phyloP scores from a whole-genome alignment of 2,113 vertebrate genomes.

The Beaufortia kweichowensis region DNA sequence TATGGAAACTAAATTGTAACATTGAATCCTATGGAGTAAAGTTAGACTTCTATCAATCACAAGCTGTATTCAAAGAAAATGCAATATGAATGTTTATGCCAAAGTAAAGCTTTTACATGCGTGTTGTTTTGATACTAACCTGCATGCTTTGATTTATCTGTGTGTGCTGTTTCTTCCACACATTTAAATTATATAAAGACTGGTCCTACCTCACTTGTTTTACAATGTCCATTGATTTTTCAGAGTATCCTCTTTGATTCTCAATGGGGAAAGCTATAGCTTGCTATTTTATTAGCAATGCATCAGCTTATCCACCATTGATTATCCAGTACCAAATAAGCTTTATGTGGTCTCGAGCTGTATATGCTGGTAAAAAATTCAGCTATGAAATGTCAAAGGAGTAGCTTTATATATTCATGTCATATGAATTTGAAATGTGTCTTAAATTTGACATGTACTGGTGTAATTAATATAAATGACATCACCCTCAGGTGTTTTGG shows the following conservation, averaged over 20 bases:
- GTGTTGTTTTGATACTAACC: constrained; percentile 68
- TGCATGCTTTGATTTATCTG: constrained; percentile 67
- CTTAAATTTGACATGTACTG: constrained; percentile 7
- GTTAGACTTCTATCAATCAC: constrained; percentile 59
- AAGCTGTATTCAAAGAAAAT: constrained; percentile 71
- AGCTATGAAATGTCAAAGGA: too few species aligned
- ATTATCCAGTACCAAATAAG: too few species aligned
- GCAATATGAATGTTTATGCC: constrained; percentile 19
- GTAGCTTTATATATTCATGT: not conserved
- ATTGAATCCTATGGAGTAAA: not conserved
- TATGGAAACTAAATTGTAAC: constrained; percentile 6
- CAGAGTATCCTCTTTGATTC: not conserved
- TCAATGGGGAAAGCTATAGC: not conserved
- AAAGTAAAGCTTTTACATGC: constrained; percentile 47
- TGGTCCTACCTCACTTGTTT: not conserved
- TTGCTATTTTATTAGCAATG: constrained; percentile 7
- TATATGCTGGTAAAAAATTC: too few species aligned
- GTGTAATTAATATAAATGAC: not conserved
- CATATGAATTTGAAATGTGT: not conserved
- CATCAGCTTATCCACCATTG: not conserved
- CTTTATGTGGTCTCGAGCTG: too few species aligned
- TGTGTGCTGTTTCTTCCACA: constrained; percentile 25
- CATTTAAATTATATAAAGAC: not conserved
- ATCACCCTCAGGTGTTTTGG: not conserved
- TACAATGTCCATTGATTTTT: constrained; percentile 1